A percentile compares a stretch with the other conserved stretches of the same genome.
Evolutionary conservation across 2,888 invertebrate genomes (phyloP).

Genomic region (Dasysyrphus albostriatus): DNA sequence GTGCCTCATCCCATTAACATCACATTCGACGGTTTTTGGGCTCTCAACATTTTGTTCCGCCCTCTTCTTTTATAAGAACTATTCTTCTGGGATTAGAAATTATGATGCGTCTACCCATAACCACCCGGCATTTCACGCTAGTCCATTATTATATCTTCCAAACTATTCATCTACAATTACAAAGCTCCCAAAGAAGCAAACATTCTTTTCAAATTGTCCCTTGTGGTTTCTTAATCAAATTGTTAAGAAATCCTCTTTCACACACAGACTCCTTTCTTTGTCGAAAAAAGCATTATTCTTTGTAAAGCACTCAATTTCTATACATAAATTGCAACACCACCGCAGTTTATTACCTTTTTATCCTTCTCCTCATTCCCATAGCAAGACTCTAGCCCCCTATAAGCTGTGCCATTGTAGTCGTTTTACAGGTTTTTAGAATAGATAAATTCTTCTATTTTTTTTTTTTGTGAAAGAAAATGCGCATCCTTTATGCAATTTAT

Average conservation of each 20-base stretch:
- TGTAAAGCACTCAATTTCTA: constrained; percentile 36
- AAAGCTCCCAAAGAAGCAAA: neutral
- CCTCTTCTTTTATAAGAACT: neutral
- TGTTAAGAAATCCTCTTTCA: constrained; percentile 29
- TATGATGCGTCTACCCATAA: constrained; percentile 1
- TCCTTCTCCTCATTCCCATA: neutral
- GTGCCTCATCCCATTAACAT: too few species aligned
- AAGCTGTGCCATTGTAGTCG: constrained; percentile 18
- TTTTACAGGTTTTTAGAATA: constrained; percentile 26
- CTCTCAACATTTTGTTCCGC: neutral
- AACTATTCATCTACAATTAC: neutral
- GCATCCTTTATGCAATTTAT: constrained; percentile 45
- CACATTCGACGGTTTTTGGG: too few species aligned
- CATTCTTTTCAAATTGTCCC: constrained; percentile 19
- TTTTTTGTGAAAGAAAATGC: neutral
- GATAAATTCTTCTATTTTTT: neutral
- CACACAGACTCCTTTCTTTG: neutral
- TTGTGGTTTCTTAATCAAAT: constrained; percentile 54
- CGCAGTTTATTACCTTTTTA: constrained; percentile 63
- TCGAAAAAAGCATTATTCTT: constrained; percentile 38
- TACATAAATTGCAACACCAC: constrained; percentile 11
- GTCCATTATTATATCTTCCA: neutral
- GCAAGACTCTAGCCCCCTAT: neutral
- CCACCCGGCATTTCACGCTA: neutral
- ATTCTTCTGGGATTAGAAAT: neutral